Conservation (phyloP, 1,140 invertebrate species). For the Trinorchestia longiramus region DNA sequence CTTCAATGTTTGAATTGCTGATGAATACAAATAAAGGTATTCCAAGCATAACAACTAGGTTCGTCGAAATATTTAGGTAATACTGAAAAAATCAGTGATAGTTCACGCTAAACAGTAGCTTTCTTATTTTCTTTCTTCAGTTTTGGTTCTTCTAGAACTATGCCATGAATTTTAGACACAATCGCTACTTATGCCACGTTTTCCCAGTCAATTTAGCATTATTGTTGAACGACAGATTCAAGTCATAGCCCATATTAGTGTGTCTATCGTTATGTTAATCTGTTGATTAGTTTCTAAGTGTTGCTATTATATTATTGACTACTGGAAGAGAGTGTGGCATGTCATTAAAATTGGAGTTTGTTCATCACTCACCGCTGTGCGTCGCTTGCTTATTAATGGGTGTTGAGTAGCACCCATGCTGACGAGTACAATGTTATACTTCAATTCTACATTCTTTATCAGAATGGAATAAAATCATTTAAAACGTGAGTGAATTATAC, state of each 20-base stretch:
- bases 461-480: conserved; percentile 48
- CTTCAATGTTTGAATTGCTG: neutral
- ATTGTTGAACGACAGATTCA: neutral
- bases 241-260: conserved; percentile 37
- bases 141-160: neutral
- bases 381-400: conserved; percentile 39
- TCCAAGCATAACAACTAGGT: neutral
- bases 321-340: conserved; percentile 17
- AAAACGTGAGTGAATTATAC: neutral
- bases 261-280: conserved; percentile 29
- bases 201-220: neutral
- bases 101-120: neutral
- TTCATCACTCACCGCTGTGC: neutral
- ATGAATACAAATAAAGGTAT: neutral
- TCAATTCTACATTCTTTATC: conserved; percentile 50
- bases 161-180: neutral
- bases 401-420: neutral
- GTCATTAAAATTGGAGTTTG: conserved; percentile 7
- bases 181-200: neutral
- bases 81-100: neutral
- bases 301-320: conserved; percentile 33
- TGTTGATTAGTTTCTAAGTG: conserved; percentile 49
- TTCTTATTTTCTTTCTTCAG: neutral
- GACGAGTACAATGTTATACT: conserved; percentile 47
- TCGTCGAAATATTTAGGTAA: neutral